These are phyloP conservation scores for Syrista parreyssii DNA, from an alignment of 2,888 invertebrate species.

Conservation along the genomic window DNA sequence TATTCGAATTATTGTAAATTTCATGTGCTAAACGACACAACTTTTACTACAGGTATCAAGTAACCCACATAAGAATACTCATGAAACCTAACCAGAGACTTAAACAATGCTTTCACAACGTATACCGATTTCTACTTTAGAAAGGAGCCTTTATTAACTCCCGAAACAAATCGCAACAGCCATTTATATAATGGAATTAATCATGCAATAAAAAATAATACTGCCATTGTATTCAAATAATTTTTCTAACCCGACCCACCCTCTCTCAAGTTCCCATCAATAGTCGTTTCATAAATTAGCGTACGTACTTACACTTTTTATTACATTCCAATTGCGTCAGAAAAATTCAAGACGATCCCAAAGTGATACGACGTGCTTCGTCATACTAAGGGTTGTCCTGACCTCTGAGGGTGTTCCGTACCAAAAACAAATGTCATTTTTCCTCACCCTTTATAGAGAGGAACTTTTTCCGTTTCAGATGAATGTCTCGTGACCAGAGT, in stretches of 20 bases:
- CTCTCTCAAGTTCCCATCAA: not conserved
- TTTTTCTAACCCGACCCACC: not conserved
- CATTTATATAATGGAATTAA: not conserved
- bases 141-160: not conserved
- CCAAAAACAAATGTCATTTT: conserved; percentile 25
- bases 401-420: conserved; percentile 4
- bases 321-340: not conserved
- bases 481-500: conserved; percentile 21
- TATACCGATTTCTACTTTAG: not conserved
- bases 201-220: not conserved
- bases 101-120: not conserved
- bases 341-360: not conserved
- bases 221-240: not conserved
- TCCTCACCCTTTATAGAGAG: conserved; percentile 18
- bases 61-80: not conserved
- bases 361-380: not conserved
- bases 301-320: not conserved
- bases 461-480: conserved; percentile 18
- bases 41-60: not conserved
- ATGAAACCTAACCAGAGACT: not conserved
- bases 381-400: not conserved
- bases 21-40: not conserved
- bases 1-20: not conserved
- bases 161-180: not conserved
- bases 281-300: not conserved